These are phyloP conservation scores for Addax nasomaculatus DNA, from an alignment of 2,113 vertebrate genomes.

Conservation along the genomic window DNA sequence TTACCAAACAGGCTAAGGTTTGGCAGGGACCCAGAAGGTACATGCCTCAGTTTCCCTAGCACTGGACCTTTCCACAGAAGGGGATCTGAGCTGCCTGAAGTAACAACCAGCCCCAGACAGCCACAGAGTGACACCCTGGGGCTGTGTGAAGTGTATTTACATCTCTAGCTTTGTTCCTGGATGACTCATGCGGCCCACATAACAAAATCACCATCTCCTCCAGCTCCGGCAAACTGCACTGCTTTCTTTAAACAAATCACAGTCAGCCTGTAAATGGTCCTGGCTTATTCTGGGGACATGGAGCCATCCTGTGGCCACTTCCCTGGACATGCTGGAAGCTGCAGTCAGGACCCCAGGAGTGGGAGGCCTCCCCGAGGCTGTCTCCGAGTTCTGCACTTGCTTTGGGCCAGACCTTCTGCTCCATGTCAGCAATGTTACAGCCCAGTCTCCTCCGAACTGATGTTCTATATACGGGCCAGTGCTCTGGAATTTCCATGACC, in stretches of 20 bases:
- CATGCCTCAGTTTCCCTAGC: not conserved
- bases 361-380: not conserved
- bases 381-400: not conserved
- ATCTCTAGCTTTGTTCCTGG: conserved; percentile 19
- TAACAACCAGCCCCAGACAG: not conserved
- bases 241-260: not conserved
- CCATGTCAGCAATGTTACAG: not conserved
- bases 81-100: not conserved
- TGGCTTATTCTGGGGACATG: conserved; percentile 37
- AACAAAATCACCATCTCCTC: conserved; percentile 38
- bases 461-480: fast-evolving
- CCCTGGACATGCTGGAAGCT: not conserved
- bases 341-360: not conserved
- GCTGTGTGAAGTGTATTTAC: not conserved
- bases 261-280: not conserved
- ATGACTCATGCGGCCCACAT: conserved; percentile 39
- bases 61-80: not conserved
- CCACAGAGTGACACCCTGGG: not conserved
- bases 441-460: not conserved
- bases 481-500: not conserved
- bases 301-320: conserved; percentile 62
- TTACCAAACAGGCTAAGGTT: not conserved
- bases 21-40: not conserved
- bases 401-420: not conserved
- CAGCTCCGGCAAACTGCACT: not conserved